Conservation (phyloP, 2,797 vertebrate genomes). For the Danio kyathit region DNA sequence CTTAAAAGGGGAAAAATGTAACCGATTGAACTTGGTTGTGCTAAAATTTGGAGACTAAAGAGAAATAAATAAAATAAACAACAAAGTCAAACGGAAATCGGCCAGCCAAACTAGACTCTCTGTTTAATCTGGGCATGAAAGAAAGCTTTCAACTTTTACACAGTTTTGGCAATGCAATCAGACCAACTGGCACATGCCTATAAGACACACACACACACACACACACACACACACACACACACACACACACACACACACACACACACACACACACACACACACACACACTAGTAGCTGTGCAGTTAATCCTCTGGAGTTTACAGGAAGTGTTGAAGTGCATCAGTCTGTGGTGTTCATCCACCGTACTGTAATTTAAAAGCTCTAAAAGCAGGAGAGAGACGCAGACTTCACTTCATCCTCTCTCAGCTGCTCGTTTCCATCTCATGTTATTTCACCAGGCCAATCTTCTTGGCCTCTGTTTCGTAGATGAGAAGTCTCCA, state of each 20-base stretch:
- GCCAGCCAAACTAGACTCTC: not conserved
- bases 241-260: not conserved
- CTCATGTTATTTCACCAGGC: slow-evolving; percentile 90
- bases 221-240: not conserved
- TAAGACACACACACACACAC: not conserved
- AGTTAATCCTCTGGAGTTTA: slow-evolving; percentile 28
- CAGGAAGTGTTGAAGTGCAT: slow-evolving; percentile 37
- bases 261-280: not conserved
- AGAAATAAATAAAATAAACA: slow-evolving; percentile 1
- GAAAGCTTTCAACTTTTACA: slow-evolving; percentile 6
- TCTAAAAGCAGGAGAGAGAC: slow-evolving; percentile 21
- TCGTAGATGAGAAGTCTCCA: slow-evolving; percentile 99
- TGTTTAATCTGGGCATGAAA: slow-evolving; percentile 17
- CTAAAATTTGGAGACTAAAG: not conserved
- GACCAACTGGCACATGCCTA: not conserved
- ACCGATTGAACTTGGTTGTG: slow-evolving; percentile 12
- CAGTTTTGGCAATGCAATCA: slow-evolving; percentile 17
- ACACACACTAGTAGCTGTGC: not conserved
- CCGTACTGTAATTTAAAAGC: slow-evolving; percentile 31
- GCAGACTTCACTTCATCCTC: not conserved
- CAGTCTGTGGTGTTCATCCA: slow-evolving; percentile 32
- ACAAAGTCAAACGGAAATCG: slow-evolving; percentile 4
- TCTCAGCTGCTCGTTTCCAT: not conserved
- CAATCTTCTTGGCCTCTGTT: slow-evolving; percentile 99
- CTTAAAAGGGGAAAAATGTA: not conserved